Conservation (phyloP, 2,888 invertebrate genomes). For the Mylabris sibirica region DNA sequence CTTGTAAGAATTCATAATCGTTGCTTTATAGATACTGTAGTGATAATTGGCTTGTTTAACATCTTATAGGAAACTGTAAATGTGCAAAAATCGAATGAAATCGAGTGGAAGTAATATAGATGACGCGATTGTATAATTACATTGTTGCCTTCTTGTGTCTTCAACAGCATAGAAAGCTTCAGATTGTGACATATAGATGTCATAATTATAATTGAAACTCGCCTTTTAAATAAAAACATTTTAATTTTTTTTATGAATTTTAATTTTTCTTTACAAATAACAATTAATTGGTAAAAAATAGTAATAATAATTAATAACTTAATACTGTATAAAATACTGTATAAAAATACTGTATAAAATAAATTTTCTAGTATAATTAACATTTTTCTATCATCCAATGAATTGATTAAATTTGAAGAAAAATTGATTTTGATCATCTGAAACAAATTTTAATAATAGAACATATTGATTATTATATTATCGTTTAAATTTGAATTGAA, state of each 20-base stretch:
- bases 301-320: not conserved
- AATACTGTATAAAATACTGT: not conserved
- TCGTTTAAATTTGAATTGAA: not conserved
- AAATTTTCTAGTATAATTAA: not conserved
- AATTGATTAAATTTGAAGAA: constrained; percentile 7
- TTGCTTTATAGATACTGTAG: no score
- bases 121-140: no score
- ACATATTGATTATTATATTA: not conserved
- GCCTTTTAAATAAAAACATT: not conserved
- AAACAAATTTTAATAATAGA: not conserved
- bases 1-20: no score
- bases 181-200: no score
- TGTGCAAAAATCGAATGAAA: no score
- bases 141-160: no score
- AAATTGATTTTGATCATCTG: constrained; percentile 68
- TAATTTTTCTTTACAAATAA: not conserved
- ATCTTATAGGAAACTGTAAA: no score
- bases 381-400: not conserved
- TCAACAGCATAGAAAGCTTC: no score
- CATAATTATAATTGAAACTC: no score
- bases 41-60: no score
- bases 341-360: not conserved
- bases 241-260: not conserved
- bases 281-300: constrained; percentile 47
- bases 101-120: no score